Conservation (phyloP, 2,888 invertebrate species). For the Hirudinaria manillensis region DNA sequence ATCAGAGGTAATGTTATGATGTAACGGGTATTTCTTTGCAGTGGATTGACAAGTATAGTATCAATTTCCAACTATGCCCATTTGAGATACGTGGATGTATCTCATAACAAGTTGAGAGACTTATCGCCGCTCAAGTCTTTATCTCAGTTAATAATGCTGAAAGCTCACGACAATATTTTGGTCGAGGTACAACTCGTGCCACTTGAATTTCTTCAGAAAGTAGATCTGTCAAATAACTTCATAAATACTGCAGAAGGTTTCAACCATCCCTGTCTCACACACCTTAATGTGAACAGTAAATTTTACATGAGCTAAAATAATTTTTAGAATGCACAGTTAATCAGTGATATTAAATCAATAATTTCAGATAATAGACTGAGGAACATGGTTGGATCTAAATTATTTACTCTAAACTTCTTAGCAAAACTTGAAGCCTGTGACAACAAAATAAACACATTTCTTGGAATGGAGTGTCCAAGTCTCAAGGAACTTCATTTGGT, state of each 20-base stretch:
- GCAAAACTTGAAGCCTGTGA: slow-evolving; percentile 52
- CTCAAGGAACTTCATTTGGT: slow-evolving; percentile 53
- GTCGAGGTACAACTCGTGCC: slow-evolving; percentile 48
- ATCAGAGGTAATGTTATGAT: not conserved
- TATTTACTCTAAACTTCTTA: slow-evolving; percentile 45
- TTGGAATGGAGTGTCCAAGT: slow-evolving; percentile 50
- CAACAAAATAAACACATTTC: slow-evolving; percentile 50
- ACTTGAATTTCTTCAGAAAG: slow-evolving; percentile 51
- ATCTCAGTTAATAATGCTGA: slow-evolving; percentile 51
- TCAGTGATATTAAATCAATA: slow-evolving; percentile 37
- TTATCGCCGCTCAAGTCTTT: slow-evolving; percentile 49
- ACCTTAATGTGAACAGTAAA: slow-evolving; percentile 50
- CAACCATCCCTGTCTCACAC: slow-evolving; percentile 52
- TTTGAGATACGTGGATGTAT: slow-evolving; percentile 52
- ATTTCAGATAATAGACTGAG: slow-evolving; percentile 47
- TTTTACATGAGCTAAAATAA: not conserved
- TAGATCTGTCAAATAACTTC: slow-evolving; percentile 51
- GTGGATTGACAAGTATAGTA: slow-evolving; percentile 50
- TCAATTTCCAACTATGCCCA: slow-evolving; percentile 51
- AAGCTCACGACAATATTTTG: slow-evolving; percentile 46
- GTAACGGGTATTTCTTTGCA: slow-evolving; percentile 35
- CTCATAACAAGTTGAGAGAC: slow-evolving; percentile 51
- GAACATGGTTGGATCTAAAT: slow-evolving; percentile 46
- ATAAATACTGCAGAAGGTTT: slow-evolving; percentile 50
- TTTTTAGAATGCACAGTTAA: not conserved